Percentiles rank a stretch among this genome's conserved stretches.
phyloP scores from a whole-genome alignment of 2,113 vertebrate genomes.

The Craseonycteris thonglongyai region DNA sequence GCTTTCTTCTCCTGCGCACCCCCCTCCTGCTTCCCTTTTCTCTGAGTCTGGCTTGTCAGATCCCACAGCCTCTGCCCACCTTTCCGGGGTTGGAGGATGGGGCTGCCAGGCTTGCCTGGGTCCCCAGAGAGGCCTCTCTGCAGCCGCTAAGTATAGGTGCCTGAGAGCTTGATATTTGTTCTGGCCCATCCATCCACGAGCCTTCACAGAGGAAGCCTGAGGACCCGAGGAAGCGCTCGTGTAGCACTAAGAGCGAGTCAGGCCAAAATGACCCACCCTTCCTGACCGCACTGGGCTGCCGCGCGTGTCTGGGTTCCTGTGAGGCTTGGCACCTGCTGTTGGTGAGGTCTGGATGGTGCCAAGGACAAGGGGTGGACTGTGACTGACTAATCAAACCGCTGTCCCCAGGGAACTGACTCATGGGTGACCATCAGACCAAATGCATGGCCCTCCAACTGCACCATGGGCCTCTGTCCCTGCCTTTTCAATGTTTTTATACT shows the following conservation, averaged over 20 bases:
- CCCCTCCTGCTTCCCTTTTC: not conserved
- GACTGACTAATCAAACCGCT: not conserved
- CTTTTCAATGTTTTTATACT: not conserved
- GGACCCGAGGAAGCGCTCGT: not conserved
- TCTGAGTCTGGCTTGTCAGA: constrained; percentile 28
- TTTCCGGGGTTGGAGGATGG: not conserved
- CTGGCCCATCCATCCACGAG: not conserved
- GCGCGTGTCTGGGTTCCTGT: not conserved
- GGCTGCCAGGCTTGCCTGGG: not conserved
- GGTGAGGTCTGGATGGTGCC: not conserved
- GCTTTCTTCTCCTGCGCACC: constrained; percentile 45
- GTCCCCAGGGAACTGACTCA: not conserved
- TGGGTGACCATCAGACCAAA: not conserved
- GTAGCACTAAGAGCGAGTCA: not conserved
- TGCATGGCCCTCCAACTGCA: not conserved
- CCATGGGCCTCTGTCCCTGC: not conserved
- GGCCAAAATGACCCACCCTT: not conserved
- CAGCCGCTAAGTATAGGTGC: not conserved
- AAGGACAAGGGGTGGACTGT: not conserved
- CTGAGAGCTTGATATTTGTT: not conserved
- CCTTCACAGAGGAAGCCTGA: not conserved
- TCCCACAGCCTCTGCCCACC: not conserved
- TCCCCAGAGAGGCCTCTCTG: not conserved
- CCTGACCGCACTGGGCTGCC: not conserved
- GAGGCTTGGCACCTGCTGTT: not conserved